These are phyloP conservation scores for Camponotus vicinus DNA, from an alignment of 1,140 invertebrate species.

Conservation along the genomic window DNA sequence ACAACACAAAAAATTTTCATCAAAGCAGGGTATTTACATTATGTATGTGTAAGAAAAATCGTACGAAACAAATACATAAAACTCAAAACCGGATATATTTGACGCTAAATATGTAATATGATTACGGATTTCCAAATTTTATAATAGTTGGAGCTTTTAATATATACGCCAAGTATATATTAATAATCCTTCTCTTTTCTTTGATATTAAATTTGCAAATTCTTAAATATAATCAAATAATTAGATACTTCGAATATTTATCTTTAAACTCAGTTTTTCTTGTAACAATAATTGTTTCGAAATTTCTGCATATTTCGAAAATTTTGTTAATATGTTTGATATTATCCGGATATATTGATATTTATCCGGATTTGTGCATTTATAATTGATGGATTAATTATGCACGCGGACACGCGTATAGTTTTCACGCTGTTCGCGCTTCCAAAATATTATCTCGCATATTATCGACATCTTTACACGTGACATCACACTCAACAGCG, in stretches of 20 bases:
- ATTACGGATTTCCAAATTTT: not conserved
- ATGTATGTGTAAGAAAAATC: not conserved
- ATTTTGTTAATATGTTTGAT: not conserved
- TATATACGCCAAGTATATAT: not conserved
- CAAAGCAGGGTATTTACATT: not conserved
- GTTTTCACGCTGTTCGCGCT: conserved; percentile 35
- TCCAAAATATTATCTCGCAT: conserved; percentile 61
- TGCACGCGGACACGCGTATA: not conserved
- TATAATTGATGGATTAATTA: conserved; percentile 26
- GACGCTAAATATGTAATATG: not conserved
- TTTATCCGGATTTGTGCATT: not conserved
- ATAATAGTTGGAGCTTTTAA: too few species aligned
- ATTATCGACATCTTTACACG: conserved; percentile 60
- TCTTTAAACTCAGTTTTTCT: not conserved
- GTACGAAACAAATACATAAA: not conserved
- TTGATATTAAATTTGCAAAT: not conserved
- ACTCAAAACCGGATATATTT: not conserved
- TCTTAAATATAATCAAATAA: not conserved
- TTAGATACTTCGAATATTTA: not conserved
- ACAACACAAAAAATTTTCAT: not conserved
- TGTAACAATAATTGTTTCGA: not conserved
- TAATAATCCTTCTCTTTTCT: not conserved
- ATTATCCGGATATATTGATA: not conserved
- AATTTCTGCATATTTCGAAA: not conserved
- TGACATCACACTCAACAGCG: conserved; percentile 56